A percentile compares a stretch with the other conserved stretches of the same genome.
These are phyloP conservation scores for Nibea coibor DNA, from an alignment of 2,113 vertebrate species.

Conservation along the genomic window DNA sequence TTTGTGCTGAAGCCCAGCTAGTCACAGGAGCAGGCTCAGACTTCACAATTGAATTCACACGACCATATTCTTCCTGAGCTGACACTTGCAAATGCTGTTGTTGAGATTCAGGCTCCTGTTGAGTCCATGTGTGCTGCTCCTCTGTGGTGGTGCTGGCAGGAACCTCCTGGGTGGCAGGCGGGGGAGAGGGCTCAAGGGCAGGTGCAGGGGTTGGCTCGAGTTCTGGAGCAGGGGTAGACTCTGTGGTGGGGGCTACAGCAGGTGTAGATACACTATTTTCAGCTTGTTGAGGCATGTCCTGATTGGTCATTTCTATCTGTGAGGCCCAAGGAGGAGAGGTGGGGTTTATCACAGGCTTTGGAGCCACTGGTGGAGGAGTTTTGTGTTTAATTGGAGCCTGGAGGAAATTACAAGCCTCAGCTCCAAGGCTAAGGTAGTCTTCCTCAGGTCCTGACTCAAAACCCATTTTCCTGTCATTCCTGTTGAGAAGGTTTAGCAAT, in stretches of 20 bases:
- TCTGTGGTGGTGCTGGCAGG: conserved; percentile 47
- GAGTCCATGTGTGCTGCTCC: conserved; percentile 68
- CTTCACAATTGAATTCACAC: conserved; percentile 49
- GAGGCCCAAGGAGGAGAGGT: conserved; percentile 89
- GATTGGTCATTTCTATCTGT: conserved; percentile 77
- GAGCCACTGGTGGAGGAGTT: conserved; percentile 94
- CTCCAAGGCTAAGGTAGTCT: conserved; percentile 97
- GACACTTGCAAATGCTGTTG: conserved; percentile 60
- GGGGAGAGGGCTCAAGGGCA: conserved; percentile 70
- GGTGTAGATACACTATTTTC: conserved; percentile 84
- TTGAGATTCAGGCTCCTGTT: conserved; percentile 65
- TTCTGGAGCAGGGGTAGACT: conserved; percentile 76
- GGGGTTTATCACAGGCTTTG: conserved; percentile 91
- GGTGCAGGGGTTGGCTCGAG: conserved; percentile 82
- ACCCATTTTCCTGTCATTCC: conserved; percentile 87
- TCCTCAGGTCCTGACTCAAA: conserved; percentile 95
- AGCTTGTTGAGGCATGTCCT: conserved; percentile 84
- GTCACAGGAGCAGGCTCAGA: conserved; percentile 59
- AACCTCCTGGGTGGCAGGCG: conserved; percentile 66
- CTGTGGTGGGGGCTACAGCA: conserved; percentile 78
- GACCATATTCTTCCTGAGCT: conserved; percentile 63
- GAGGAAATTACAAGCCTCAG: conserved; percentile 98
- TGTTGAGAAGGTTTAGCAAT: conserved; percentile 92
- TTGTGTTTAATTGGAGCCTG: conserved; percentile 90
- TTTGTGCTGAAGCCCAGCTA: conserved; percentile 63